These are phyloP conservation scores for Cebidichthys violaceus DNA, from an alignment of 2,113 vertebrate genomes.

Conservation along the genomic window DNA sequence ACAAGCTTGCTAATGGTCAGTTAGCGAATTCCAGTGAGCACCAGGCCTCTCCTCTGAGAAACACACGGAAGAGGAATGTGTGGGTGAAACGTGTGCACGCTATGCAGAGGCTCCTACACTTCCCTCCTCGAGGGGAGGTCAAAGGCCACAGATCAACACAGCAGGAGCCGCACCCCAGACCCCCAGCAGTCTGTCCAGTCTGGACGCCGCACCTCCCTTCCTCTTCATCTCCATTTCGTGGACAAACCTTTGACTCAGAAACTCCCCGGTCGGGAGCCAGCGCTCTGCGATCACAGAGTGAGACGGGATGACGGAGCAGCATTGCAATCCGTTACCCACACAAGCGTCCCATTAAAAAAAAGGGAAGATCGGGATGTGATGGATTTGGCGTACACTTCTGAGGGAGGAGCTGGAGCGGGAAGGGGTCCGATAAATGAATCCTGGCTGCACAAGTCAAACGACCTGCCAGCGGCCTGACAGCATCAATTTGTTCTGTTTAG, in stretches of 20 bases:
- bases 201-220: not conserved
- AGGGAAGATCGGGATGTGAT: slow-evolving; percentile 49
- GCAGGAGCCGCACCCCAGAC: slow-evolving; percentile 28
- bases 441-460: slow-evolving; percentile 59
- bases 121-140: not conserved
- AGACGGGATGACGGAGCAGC: slow-evolving; percentile 22
- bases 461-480: slow-evolving; percentile 69
- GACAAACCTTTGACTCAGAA: slow-evolving; percentile 12
- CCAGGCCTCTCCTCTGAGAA: not conserved
- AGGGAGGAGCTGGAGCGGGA: slow-evolving; percentile 26
- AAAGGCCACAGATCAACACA: slow-evolving; percentile 33
- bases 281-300: slow-evolving; percentile 18
- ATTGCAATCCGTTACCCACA: slow-evolving; percentile 55
- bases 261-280: not conserved
- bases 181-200: slow-evolving; percentile 22
- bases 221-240: not conserved
- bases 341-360: slow-evolving; percentile 35
- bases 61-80: not conserved
- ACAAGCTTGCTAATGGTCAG: not conserved
- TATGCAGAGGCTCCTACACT: not conserved
- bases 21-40: not conserved
- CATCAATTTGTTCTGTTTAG: slow-evolving; percentile 65
- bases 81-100: not conserved
- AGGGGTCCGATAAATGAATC: slow-evolving; percentile 55
- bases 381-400: slow-evolving; percentile 36